Percentiles rank a stretch among this genome's conserved stretches.
These are phyloP conservation scores for Paedocypris sp. DNA, from an alignment of 2,113 vertebrate species.

Conservation along the genomic window DNA sequence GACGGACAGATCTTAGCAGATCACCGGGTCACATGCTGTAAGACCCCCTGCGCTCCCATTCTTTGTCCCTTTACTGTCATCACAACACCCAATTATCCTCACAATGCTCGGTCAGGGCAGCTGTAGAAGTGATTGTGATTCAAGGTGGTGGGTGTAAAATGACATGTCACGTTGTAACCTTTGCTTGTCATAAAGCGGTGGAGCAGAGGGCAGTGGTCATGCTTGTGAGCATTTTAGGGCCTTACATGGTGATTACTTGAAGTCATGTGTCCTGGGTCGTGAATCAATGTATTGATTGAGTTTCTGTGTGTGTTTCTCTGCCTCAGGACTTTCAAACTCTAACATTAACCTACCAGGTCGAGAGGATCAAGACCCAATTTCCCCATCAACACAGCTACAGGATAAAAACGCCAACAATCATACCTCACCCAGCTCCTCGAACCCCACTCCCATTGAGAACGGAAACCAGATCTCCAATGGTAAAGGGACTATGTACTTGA, in stretches of 20 bases:
- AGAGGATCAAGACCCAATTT: slow-evolving; percentile 66
- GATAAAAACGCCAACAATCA: slow-evolving; percentile 92
- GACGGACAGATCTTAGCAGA: slow-evolving; percentile 29
- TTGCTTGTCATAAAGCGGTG: neutral
- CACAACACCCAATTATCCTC: slow-evolving; percentile 18
- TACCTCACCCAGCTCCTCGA: slow-evolving; percentile 57
- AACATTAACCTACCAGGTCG: slow-evolving; percentile 79
- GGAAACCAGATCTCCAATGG: slow-evolving; percentile 86
- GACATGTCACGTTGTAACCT: neutral
- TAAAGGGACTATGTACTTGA: too few species aligned
- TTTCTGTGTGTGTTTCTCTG: neutral
- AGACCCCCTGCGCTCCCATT: slow-evolving; percentile 15
- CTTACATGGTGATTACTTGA: neutral
- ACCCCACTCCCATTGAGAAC: slow-evolving; percentile 72
- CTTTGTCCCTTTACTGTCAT: slow-evolving; percentile 10
- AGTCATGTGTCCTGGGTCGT: neutral
- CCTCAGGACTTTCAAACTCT: slow-evolving; percentile 71
- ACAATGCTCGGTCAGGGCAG: slow-evolving; percentile 16
- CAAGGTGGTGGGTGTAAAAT: slow-evolving; percentile 19
- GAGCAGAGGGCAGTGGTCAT: neutral
- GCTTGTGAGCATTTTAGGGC: neutral
- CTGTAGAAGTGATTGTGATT: slow-evolving; percentile 12
- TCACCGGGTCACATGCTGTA: slow-evolving; percentile 21
- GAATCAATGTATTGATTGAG: neutral
- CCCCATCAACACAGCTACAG: slow-evolving; percentile 66